Base-by-base conservation (phyloP, 2,797 vertebrate species). In the Gymnoscopelus microlampas region DNA sequence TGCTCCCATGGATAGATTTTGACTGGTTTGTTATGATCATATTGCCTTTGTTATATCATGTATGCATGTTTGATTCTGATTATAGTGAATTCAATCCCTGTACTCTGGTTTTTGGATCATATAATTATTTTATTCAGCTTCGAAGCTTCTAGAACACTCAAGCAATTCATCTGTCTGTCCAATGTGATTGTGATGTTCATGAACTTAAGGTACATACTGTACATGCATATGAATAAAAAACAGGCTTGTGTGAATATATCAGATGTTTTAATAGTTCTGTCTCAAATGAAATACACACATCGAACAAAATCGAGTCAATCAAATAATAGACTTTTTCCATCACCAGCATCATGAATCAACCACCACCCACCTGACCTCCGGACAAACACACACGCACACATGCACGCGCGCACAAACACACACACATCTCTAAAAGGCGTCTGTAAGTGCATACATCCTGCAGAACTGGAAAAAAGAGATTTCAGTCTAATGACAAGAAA, bases 191-290 rank as follows among this genome's bases (percentile, higher is more conserved):
- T 35, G 32, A 44, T 44, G 39, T 44, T 6, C 6, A 44, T 35
- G 5, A 19, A 19, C 19, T 19, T 35, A 4, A 5, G 1, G 2
- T 44, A 44, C 39, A 44, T 44, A 2, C 39, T 44, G 39, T 44
- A 2, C 39, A 9, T 44, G 8, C 39, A 8, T 44, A 44, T 44
- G 39, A 7, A 68, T 55, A 66, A 0, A 53, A 56, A 3, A 2
- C 23, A 60, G 4, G 3, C 4, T 8, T 3, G 11, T 49, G 8
- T 79, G 68, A 82, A 85, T 84, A 85, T 55, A 85, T 81, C 79
- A 70, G 81, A 80, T 64, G 2, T 86, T 92, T 91, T 90, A 90
- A 89, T 91, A 77, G 72, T 87, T 87, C 24, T 74, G 85, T 70
- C 79, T 86, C 60, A 85, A 82, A 89, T 79, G 76, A 88, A 79